Evolutionary conservation across 2,888 invertebrate species (phyloP), one percentile per base, ranked within the genome.

Genomic region (Toxonevra muliebris): DNA sequence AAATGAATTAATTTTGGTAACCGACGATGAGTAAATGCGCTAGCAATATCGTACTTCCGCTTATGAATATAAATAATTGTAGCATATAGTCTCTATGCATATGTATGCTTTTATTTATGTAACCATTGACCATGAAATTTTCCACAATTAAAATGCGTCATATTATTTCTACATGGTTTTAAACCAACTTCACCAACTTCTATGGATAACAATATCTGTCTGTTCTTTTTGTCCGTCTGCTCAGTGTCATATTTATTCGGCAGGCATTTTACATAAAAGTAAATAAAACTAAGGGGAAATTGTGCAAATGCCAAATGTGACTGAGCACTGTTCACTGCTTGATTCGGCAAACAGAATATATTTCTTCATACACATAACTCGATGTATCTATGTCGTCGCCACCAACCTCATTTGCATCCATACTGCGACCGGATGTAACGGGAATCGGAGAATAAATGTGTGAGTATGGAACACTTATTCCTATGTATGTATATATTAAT

Each of bases 391-490:
- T 13, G 11, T 48, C 15, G 48, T 15, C 60, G 64, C 64, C 30
- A 40, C 42, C 43, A 57, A 58, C 62, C 58, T 40, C 61, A 66
- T 69, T 69, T 69, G 69, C 66, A 66, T 65, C 65, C 70, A 65
- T 66, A 45, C 66, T 15, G 55, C 53, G 62, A 66, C 71, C 72
- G 71, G 72, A 73, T 69, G 71, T 73, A 71, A 71, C 71, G 71
- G 30, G 30, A 30, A 30, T 30, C 7, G 30, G 30, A 7, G 7
- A 30, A 30, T 7, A 30, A 30, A 30, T 30, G 30, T 30, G 30
- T 30, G 30, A 30, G 3, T 30, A 30, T 30, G 30, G 66, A 61
- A 61, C 17, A 60, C 69, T 66, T 68, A 66, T 62, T 66, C 66
- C 65, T 53, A 65, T 53, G 69, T 45, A 48, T 50, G 30, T 41